These are phyloP conservation scores for Puffinus mauretanicus DNA, from an alignment of 2,113 vertebrate species.

Conservation along the genomic window DNA sequence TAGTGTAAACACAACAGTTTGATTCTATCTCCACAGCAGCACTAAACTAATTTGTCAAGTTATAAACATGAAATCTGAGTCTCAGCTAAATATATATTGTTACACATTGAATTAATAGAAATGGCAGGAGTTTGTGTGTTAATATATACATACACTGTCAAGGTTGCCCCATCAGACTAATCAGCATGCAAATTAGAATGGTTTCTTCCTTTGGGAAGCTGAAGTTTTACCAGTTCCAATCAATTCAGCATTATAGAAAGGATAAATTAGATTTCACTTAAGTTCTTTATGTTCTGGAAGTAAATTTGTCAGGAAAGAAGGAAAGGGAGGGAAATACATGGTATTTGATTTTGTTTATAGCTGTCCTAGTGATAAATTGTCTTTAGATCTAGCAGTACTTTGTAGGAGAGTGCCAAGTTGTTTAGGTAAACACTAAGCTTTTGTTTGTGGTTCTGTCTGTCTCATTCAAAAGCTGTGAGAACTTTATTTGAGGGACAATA, in stretches of 20 bases:
- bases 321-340: background rate
- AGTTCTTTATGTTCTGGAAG: background rate
- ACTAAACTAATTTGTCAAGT: constrained; percentile 69
- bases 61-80: constrained; percentile 60
- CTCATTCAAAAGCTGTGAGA: background rate
- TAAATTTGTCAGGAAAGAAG: background rate
- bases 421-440: background rate
- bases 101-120: constrained; percentile 51
- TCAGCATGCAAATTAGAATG: background rate
- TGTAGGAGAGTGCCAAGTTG: background rate
- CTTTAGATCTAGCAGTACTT: background rate
- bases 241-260: background rate
- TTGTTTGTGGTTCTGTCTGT: background rate
- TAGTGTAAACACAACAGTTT: constrained; percentile 59
- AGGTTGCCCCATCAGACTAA: background rate
- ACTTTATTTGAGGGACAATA: background rate
- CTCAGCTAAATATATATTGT: constrained; percentile 36
- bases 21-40: constrained; percentile 58
- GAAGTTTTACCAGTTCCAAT: background rate
- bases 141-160: background rate
- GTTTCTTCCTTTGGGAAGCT: background rate
- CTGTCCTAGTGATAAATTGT: background rate
- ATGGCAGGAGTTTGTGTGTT: constrained; percentile 16
- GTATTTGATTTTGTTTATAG: background rate
- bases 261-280: background rate